A percentile compares a stretch with the other conserved stretches of the same genome.
Conservation (phyloP, 2,113 vertebrate species). For the Theropithecus gelada region DNA sequence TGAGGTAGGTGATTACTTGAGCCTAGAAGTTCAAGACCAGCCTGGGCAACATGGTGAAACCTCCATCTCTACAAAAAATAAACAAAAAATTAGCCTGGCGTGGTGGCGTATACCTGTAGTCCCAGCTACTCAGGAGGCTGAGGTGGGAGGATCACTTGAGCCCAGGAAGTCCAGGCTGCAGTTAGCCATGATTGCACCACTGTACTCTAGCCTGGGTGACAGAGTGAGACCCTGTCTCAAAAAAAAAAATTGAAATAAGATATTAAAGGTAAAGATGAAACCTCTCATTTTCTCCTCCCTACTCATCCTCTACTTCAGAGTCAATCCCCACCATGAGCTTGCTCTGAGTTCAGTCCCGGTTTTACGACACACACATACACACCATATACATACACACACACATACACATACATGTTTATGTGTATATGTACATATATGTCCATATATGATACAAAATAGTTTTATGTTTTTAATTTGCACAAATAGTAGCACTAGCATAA, state of each 20-base stretch:
- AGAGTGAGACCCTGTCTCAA: too few relatives aligned
- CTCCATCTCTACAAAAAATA: too few relatives aligned
- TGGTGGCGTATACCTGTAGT: too few relatives aligned
- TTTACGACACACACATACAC: not conserved
- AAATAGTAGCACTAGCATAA: not conserved
- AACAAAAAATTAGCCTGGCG: too few relatives aligned
- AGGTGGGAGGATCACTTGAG: too few relatives aligned
- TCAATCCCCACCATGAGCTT: not conserved
- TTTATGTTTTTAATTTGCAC: not conserved
- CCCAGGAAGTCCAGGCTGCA: too few relatives aligned
- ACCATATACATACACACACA: not conserved
- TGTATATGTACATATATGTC: not conserved
- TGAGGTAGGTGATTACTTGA: too few relatives aligned
- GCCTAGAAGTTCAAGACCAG: too few relatives aligned
- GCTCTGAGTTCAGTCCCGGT: not conserved
- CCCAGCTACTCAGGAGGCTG: too few relatives aligned
- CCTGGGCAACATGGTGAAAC: too few relatives aligned
- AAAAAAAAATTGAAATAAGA: not conserved
- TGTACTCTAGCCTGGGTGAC: too few relatives aligned
- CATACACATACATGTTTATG: rapidly evolving
- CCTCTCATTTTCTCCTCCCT: rapidly evolving
- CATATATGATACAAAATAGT: not conserved
- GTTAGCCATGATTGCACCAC: too few relatives aligned
- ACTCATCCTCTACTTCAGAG: rapidly evolving
- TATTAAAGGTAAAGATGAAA: not conserved